A percentile compares a stretch with the other conserved stretches of the same genome.
phyloP scores from a whole-genome alignment of 1,140 invertebrate genomes.

The Ceratina calcarata region DNA sequence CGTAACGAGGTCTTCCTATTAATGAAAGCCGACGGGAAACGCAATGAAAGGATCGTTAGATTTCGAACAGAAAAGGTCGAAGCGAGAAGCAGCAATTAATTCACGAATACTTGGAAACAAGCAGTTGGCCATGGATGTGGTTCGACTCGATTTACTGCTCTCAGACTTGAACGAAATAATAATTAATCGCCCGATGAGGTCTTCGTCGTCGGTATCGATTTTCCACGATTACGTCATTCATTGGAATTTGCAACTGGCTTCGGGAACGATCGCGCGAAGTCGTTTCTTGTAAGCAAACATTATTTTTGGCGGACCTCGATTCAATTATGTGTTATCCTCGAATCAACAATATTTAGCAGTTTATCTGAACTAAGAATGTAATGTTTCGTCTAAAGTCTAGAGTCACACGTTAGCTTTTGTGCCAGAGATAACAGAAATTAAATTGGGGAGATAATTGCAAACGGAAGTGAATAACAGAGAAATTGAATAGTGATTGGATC shows the following conservation, averaged over 20 bases:
- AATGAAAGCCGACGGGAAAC: not conserved
- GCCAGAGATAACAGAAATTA: not conserved
- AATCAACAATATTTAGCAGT: not conserved
- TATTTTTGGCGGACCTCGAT: not conserved
- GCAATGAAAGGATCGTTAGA: not conserved
- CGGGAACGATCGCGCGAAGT: not conserved
- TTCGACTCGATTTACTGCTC: no score
- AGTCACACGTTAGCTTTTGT: not conserved
- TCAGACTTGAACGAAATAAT: conserved; percentile 8
- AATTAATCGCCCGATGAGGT: conserved; percentile 5
- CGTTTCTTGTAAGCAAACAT: not conserved
- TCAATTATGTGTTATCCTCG: not conserved
- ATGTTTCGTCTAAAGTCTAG: no score
- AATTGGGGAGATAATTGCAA: not conserved
- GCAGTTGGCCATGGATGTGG: no score
- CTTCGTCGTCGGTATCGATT: not conserved
- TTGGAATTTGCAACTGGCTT: not conserved
- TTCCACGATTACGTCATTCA: not conserved
- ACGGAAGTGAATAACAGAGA: not conserved
- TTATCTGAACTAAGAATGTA: not conserved
- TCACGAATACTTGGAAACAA: no score
- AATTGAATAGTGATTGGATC: no score
- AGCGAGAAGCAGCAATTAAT: not conserved
- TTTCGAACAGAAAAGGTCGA: not conserved
- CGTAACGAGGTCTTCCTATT: no score